A percentile compares a stretch with the other conserved stretches of the same genome.
Evolutionary conservation across 1,140 invertebrate genomes (phyloP).

Genomic region (Druon quercuslanigerum): DNA sequence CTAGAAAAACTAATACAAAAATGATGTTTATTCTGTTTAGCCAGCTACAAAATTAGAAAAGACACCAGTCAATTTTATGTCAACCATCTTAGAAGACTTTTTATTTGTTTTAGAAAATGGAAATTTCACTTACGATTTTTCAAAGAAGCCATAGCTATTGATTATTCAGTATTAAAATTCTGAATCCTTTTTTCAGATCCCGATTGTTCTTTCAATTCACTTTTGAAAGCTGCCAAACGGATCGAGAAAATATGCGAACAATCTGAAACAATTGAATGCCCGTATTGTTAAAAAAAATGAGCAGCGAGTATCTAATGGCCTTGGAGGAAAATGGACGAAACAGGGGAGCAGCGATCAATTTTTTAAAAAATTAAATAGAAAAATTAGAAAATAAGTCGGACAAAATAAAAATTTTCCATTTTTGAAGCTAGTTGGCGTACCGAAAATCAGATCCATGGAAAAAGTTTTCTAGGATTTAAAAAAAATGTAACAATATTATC

Average conservation of each 20-base stretch:
- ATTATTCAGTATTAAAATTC: background rate
- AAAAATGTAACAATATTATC: too few relatives aligned
- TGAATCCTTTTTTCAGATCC: background rate
- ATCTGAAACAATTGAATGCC: conserved; percentile 14
- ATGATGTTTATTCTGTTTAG: too few relatives aligned
- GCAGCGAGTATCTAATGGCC: background rate
- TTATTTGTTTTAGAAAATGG: background rate
- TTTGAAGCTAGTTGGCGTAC: too few relatives aligned
- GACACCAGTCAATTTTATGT: background rate
- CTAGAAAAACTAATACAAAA: too few relatives aligned
- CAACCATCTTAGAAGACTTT: background rate
- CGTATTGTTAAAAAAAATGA: background rate
- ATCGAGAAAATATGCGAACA: conserved; percentile 8
- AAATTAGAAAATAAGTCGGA: too few relatives aligned
- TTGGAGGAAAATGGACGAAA: background rate
- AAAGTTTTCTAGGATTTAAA: too few relatives aligned
- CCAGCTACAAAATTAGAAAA: background rate
- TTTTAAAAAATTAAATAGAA: too few relatives aligned
- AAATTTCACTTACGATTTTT: conserved; percentile 6
- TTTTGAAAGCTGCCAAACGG: background rate
- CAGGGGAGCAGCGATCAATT: background rate
- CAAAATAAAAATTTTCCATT: too few relatives aligned
- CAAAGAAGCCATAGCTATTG: background rate
- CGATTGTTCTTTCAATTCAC: background rate
- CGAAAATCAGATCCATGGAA: too few relatives aligned